These are phyloP conservation scores for Leptoclinus maculatus DNA, from an alignment of 2,797 vertebrate genomes.

Conservation along the genomic window DNA sequence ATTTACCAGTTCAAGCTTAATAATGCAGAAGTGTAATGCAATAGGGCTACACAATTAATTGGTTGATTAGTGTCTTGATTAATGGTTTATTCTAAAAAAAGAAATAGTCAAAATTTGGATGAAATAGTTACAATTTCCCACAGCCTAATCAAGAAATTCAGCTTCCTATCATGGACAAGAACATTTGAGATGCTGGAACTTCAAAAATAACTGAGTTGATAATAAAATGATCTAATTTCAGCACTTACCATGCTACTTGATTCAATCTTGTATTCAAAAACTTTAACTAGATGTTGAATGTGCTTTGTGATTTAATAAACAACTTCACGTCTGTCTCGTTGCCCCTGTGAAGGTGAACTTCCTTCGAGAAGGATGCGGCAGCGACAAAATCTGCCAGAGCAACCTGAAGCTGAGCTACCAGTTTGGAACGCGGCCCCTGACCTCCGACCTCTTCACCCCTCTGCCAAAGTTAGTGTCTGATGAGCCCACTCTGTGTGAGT, in stretches of 20 bases:
- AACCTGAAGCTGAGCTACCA: conserved; percentile 89
- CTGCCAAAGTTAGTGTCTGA: conserved; percentile 85
- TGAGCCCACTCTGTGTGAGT: not conserved
- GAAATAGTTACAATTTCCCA: not conserved
- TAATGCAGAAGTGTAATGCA: not conserved
- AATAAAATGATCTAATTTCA: not conserved
- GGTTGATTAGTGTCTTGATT: not conserved
- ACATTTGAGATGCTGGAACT: not conserved
- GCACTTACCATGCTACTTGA: not conserved
- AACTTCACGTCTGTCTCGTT: not conserved
- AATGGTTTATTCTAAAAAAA: not conserved
- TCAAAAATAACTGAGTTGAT: not conserved
- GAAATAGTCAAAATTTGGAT: not conserved
- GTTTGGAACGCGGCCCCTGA: conserved; percentile 85
- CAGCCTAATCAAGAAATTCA: not conserved
- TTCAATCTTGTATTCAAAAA: not conserved
- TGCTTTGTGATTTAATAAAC: not conserved
- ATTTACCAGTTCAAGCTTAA: not conserved
- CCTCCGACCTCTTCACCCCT: conserved; percentile 84
- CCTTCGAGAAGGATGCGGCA: conserved; percentile 92
- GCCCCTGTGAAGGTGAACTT: conserved; percentile 88
- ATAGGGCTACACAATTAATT: not conserved
- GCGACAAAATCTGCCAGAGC: conserved; percentile 95
- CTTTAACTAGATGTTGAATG: not conserved
- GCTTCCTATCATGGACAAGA: not conserved